These are phyloP conservation scores for Hypsopygia costalis DNA, from an alignment of 2,888 invertebrate species.

Conservation along the genomic window DNA sequence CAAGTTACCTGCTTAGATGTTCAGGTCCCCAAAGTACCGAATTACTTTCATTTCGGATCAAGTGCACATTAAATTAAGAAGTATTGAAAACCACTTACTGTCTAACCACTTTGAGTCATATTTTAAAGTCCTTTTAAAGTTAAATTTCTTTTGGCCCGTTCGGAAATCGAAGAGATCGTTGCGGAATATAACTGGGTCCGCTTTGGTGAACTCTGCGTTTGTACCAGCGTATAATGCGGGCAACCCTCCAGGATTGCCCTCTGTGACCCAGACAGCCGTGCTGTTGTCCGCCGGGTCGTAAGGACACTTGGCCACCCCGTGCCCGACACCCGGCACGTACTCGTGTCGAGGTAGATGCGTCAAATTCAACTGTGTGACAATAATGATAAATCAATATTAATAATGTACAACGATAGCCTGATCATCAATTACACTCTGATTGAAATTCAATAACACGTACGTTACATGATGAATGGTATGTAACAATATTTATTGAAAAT, in stretches of 20 bases:
- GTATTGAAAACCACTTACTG: slow-evolving; percentile 69
- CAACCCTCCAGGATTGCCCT: slow-evolving; percentile 83
- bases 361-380: slow-evolving; percentile 62
- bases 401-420: background rate
- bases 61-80: no score
- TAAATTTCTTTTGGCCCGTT: slow-evolving; percentile 80
- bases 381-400: slow-evolving; percentile 6
- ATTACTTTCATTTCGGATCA: no score
- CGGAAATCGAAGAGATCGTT: slow-evolving; percentile 83
- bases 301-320: slow-evolving; percentile 86
- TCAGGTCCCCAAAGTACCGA: no score
- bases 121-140: slow-evolving; percentile 84
- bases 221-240: slow-evolving; percentile 86
- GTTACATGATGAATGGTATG: slow-evolving; percentile 1
- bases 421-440: slow-evolving; percentile 7
- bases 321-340: slow-evolving; percentile 83
- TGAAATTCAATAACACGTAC: slow-evolving; percentile 5
- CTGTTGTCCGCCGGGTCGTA: slow-evolving; percentile 88
- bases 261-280: slow-evolving; percentile 86
- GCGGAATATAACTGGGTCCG: slow-evolving; percentile 86
- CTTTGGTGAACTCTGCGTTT: slow-evolving; percentile 85
- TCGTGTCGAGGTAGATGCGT: slow-evolving; percentile 80
- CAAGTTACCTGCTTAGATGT: no score
- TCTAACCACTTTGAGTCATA: slow-evolving; percentile 88
- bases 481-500: background rate